Evolutionary conservation across 2,113 vertebrate genomes (phyloP), one percentile per base, ranked within the genome.

Genomic region (Pogonocichla stellata): DNA sequence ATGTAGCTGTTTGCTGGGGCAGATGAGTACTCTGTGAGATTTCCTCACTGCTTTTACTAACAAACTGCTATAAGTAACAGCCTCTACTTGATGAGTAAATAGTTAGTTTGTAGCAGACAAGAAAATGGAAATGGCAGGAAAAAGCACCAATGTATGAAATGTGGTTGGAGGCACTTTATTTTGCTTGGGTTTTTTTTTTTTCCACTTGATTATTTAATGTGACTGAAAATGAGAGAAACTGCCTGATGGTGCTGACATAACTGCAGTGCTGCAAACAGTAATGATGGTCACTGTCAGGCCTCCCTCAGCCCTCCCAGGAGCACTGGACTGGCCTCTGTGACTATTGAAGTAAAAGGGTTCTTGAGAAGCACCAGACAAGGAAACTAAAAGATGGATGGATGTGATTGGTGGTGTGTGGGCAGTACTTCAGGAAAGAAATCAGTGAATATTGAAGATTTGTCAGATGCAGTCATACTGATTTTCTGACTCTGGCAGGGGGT

Each of bases 141-240:
- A 82, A 94, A 77, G 5, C 26, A 31, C 14, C 16, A 2, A 26
- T 80, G 8, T 66, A 19, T 2, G 5, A 83, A 78, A 62, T 53
- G 8, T 73, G 14, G 14, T 78, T 62, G 50, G 67, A 95, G 19
- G 18, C 6, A 8, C 20, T 62, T 62, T 43, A 36, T 80, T 67
- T 66, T 23, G 4, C 57, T 74, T 64, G 7, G 5, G 4, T 0
- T 2, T 7, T n/a, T 0, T 8, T 33, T 5, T 5, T 1, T 47
- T 20, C 10, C 33, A 15, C 40, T 51, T 48, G 4, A 19, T 74
- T 79, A 53, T 82, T 86, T 62, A 64, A 42, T 65, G 14, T 33
- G 34, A 50, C 24, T 90, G 5, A 50, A 81, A 93, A 80, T 29
- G 22, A 67, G 29, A 64, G 10, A 70, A 67, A 62, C 65, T 51